Conservation (phyloP, 1,140 invertebrate species). For the Pteromalus puparum region DNA sequence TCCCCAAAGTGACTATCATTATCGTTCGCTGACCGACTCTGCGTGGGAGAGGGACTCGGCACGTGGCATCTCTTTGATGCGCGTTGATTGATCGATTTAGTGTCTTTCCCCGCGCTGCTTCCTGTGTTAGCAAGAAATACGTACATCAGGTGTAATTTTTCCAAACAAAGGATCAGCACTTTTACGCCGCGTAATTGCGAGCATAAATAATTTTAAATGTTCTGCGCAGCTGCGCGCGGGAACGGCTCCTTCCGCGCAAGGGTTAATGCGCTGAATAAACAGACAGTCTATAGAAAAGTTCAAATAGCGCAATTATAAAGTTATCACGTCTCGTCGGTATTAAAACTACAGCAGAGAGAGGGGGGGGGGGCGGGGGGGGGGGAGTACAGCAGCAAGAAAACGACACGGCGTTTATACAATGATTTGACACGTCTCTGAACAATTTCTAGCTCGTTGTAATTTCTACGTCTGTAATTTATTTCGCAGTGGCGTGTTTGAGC, state of each 20-base stretch:
- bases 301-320: neutral
- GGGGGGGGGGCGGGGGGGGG: too few relatives aligned
- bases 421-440: neutral
- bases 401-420: neutral
- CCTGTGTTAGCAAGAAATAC: too few relatives aligned
- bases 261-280: too few relatives aligned
- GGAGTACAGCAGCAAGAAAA: neutral
- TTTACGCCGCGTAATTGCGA: too few relatives aligned
- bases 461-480: conserved; percentile 4
- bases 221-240: too few relatives aligned
- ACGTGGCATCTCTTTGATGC: neutral
- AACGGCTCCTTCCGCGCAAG: too few relatives aligned
- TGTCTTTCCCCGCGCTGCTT: neutral
- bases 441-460: neutral
- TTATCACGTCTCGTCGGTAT: neutral
- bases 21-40: neutral
- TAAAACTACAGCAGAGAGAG: too few relatives aligned
- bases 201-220: too few relatives aligned
- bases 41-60: neutral
- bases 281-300: neutral
- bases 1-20: conserved; percentile 3
- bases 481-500: neutral
- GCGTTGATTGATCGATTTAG: neutral
- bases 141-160: too few relatives aligned
- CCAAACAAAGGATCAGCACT: too few relatives aligned